Percentiles rank a stretch among this genome's conserved stretches.
phyloP scores from a whole-genome alignment of 2,797 vertebrate genomes.

The Acanthornis magna region DNA sequence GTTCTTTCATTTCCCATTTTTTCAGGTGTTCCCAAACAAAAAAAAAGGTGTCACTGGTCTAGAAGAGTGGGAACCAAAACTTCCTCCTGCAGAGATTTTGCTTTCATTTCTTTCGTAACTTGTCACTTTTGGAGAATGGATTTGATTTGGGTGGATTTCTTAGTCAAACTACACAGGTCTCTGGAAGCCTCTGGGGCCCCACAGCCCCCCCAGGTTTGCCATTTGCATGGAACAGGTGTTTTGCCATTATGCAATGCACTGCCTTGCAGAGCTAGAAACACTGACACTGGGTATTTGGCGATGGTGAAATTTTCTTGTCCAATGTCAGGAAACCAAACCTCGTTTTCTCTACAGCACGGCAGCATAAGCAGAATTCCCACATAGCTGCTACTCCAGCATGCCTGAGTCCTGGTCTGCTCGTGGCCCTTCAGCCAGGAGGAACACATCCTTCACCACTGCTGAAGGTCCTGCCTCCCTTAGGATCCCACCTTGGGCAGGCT shows the following conservation, averaged over 20 bases:
- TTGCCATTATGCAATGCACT: background rate
- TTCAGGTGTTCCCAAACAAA: background rate
- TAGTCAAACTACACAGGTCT: background rate
- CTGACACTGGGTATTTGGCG: background rate
- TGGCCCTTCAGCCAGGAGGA: background rate
- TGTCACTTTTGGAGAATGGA: background rate
- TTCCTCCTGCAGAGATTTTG: background rate
- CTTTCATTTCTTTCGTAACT: background rate
- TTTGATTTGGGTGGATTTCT: background rate
- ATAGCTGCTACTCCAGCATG: background rate
- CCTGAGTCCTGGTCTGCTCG: rapidly evolving
- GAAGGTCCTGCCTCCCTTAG: background rate
- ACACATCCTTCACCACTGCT: rapidly evolving
- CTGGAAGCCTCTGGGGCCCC: background rate
- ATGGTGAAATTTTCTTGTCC: background rate
- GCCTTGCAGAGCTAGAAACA: background rate
- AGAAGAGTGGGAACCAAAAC: background rate
- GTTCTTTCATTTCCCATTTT: background rate
- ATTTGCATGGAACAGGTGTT: background rate
- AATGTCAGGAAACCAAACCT: background rate
- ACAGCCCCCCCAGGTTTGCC: background rate
- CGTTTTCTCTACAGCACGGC: rapidly evolving
- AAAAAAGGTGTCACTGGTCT: background rate
- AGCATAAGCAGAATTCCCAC: background rate
- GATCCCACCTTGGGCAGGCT: background rate